Conservation (phyloP, 2,888 invertebrate species). For the Saturnia pavonia region DNA sequence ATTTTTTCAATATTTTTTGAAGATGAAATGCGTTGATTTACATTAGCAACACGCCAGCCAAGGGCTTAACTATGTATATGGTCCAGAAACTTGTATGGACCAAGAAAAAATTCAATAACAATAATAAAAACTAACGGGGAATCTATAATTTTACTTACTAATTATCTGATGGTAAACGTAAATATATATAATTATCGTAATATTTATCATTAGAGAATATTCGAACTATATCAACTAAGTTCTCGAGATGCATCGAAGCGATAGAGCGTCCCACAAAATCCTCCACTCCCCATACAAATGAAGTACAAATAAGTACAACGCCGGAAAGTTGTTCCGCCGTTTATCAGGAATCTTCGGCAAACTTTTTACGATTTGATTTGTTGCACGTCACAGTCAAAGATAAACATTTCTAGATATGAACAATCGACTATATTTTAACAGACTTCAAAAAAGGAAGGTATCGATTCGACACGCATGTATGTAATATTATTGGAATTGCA, state of each 20-base stretch:
- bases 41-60: too few relatives aligned
- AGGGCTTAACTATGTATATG: too few relatives aligned
- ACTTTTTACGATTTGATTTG: slow-evolving; percentile 78
- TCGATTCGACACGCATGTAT: too few relatives aligned
- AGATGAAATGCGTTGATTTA: too few relatives aligned
- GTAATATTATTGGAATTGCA: too few relatives aligned
- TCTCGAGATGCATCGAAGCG: slow-evolving; percentile 10
- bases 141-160: background rate
- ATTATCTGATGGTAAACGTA: background rate
- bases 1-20: too few relatives aligned
- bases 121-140: background rate
- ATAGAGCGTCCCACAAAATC: slow-evolving; percentile 17
- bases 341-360: slow-evolving; percentile 72
- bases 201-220: background rate
- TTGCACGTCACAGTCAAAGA: slow-evolving; percentile 49
- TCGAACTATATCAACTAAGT: background rate
- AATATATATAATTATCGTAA: background rate
- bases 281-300: slow-evolving; percentile 52
- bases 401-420: slow-evolving; percentile 40
- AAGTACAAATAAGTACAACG: slow-evolving; percentile 71
- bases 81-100: too few relatives aligned
- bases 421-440: background rate
- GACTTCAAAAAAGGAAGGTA: too few relatives aligned
- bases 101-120: too few relatives aligned
- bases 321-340: slow-evolving; percentile 63